Conservation (phyloP, 1,140 invertebrate genomes). For the Musca vetustissima region DNA sequence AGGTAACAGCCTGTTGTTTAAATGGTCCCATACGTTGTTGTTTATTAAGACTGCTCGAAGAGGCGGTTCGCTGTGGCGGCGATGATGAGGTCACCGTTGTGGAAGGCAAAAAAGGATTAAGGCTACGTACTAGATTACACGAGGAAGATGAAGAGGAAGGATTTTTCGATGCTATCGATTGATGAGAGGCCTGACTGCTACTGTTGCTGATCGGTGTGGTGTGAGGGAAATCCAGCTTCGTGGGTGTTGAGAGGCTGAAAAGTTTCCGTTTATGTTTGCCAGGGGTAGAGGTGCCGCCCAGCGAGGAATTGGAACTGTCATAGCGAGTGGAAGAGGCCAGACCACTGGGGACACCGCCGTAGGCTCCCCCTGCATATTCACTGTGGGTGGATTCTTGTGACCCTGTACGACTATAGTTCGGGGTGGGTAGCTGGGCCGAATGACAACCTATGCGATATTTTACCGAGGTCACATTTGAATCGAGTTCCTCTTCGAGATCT, state of each 20-base stretch:
- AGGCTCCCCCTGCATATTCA: slow-evolving; percentile 33
- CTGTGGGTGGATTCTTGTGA: slow-evolving; percentile 50
- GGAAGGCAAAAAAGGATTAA: slow-evolving; percentile 29
- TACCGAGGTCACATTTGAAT: slow-evolving; percentile 37
- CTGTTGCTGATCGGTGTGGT: slow-evolving; percentile 26
- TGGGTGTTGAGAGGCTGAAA: slow-evolving; percentile 46
- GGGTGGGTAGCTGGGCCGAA: slow-evolving; percentile 44
- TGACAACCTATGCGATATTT: slow-evolving; percentile 35
- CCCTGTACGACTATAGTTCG: slow-evolving; percentile 44
- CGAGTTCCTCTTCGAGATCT: slow-evolving; percentile 33
- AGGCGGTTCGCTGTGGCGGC: background rate
- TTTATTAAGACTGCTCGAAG: slow-evolving; percentile 21
- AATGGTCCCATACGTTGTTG: slow-evolving; percentile 30
- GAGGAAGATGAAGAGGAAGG: slow-evolving; percentile 15
- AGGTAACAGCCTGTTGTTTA: slow-evolving; percentile 40
- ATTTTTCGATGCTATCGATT: background rate
- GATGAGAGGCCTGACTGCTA: slow-evolving; percentile 16
- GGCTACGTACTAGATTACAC: slow-evolving; percentile 24
- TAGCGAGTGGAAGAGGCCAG: slow-evolving; percentile 37
- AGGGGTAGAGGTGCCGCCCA: slow-evolving; percentile 34
- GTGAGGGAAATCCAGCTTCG: slow-evolving; percentile 29
- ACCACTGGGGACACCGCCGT: slow-evolving; percentile 30
- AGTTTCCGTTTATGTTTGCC: slow-evolving; percentile 48
- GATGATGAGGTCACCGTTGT: slow-evolving; percentile 16
- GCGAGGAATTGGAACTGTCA: background rate